phyloP scores from a whole-genome alignment of 2,113 vertebrate species.

The Halcyon senegalensis region DNA sequence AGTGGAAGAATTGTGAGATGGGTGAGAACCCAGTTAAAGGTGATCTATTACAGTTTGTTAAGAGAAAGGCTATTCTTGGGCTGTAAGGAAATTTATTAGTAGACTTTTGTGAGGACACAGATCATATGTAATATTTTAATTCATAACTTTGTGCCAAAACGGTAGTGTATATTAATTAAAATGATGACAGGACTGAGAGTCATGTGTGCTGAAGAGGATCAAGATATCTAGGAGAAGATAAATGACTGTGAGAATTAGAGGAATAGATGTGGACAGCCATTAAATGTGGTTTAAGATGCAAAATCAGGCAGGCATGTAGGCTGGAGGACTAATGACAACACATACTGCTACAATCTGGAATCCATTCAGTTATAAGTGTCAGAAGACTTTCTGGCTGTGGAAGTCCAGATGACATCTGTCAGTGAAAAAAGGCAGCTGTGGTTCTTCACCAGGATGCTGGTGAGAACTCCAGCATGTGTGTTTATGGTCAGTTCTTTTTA shows the following conservation, averaged over 20 bases:
- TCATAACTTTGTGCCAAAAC: not conserved
- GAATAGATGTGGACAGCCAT: not conserved
- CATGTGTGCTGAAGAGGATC: not conserved
- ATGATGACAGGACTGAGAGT: not conserved
- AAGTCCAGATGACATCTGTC: not conserved
- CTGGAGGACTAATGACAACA: not conserved
- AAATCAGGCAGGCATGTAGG: not conserved
- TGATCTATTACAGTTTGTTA: not conserved
- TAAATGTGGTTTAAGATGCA: not conserved
- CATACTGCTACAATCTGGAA: not conserved
- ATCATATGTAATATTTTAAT: not conserved
- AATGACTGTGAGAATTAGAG: not conserved
- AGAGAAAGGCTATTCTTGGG: not conserved
- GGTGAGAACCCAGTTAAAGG: not conserved
- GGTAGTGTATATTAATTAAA: not conserved
- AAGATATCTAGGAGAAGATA: not conserved
- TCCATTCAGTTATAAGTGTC: not conserved
- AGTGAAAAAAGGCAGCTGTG: not conserved
- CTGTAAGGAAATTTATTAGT: not conserved
- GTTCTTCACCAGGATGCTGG: not conserved
- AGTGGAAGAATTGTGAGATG: not conserved
- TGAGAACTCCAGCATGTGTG: not conserved
- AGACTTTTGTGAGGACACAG: not conserved
- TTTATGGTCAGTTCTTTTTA: not conserved
- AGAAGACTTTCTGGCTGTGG: not conserved